Base-by-base conservation (phyloP, 2,113 vertebrate genomes). In the Varanus salvator region DNA sequence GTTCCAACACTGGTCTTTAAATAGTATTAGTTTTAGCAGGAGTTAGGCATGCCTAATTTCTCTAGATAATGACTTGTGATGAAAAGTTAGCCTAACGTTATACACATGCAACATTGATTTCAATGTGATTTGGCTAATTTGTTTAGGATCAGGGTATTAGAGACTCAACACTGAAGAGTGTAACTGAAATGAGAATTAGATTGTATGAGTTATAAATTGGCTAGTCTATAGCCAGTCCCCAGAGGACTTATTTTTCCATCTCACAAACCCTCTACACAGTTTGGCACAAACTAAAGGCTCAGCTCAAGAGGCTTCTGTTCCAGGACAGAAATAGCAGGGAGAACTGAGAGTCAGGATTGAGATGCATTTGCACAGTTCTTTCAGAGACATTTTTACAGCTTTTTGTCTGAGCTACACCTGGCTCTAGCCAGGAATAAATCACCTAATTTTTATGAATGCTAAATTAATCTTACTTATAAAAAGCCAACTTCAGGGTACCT, bases 251-350 rank as follows among this genome's bases (percentile, higher is more conserved):
- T 92, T 93, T n/a, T 91, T 92, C 93, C 88, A 23, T 93, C 89
- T 95, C 38, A 91, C 84, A 94, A 89, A 92, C 80, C 91, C 80
- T 66, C 91, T 84, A 91, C 84, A 86, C 23, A 88, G 48, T 93
- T 95, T 95, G 91, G 93, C 90, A 87, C 72, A 94, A 86, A 64
- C 57, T 95, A 89, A 81, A 88, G 88, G 64, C 87, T 93, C 84
- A 87, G 4, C 75, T 12, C 21, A 90, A 88, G 90, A 91, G 25
- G 1, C 23, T 93, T 95, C 90, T 94, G 89, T 95, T 95, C 93
- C 93, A 95, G 85, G 87, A 93, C 88, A 1, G 1, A 93, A 94
- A 93, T 12, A 93, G 78, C 90, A 89, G 75, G 83, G 90, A 92
- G 72, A 74, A 88, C 6, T 71, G 86, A 76, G 87, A 89, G 89